phyloP scores from a whole-genome alignment of 2,113 vertebrate genomes.

The Mesitornis unicolor region DNA sequence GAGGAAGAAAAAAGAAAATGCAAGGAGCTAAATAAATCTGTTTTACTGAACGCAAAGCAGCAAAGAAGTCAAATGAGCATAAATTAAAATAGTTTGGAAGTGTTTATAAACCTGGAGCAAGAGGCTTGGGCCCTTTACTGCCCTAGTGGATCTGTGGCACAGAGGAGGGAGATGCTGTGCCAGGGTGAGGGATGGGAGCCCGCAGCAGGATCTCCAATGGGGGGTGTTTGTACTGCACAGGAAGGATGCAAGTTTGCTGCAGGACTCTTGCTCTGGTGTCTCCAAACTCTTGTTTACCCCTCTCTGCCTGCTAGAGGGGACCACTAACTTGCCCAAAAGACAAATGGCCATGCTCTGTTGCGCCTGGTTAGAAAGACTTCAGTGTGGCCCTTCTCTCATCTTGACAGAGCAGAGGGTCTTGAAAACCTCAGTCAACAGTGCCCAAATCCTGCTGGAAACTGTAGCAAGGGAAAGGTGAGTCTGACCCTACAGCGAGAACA shows the following conservation, averaged over 20 bases:
- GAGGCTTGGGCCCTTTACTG: not conserved
- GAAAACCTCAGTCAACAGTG: not conserved
- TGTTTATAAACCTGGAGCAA: fast-evolving
- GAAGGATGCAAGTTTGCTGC: not conserved
- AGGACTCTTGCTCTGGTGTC: not conserved
- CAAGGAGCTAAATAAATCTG: fast-evolving
- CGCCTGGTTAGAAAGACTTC: fast-evolving
- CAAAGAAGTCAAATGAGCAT: not conserved
- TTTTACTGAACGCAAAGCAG: not conserved
- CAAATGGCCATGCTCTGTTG: fast-evolving
- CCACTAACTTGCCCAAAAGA: fast-evolving
- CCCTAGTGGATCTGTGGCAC: not conserved
- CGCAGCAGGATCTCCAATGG: fast-evolving
- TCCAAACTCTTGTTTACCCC: not conserved
- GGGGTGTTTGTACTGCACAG: fast-evolving
- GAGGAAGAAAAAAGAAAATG: not conserved
- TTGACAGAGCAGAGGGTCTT: not conserved
- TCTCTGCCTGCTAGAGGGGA: not conserved
- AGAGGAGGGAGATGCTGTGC: not conserved
- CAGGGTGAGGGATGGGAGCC: not conserved
- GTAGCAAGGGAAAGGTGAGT: fast-evolving
- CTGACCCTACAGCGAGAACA: not conserved
- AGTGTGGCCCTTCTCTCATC: not conserved
- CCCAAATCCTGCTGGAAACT: not conserved
- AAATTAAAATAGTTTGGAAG: not conserved